Evolutionary conservation across 2,797 vertebrate genomes (phyloP), one percentile per base, ranked within the genome.

Genomic region (Pipistrellus kuhlii): DNA sequence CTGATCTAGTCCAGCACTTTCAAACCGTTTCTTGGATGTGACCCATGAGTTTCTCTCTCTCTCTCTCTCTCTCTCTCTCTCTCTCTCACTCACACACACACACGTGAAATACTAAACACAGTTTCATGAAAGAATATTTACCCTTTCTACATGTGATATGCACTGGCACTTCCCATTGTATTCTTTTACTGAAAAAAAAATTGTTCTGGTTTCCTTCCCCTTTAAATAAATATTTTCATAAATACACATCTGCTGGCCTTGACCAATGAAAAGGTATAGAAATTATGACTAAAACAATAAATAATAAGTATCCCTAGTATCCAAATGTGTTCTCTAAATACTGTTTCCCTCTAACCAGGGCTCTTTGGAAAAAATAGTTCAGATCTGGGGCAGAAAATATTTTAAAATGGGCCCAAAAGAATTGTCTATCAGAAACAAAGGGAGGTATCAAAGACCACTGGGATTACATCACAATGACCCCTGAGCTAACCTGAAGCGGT

Each of bases 191-290:
- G 85, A 23, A 80, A 72, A 71, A 41, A 66, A 38, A 69, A 48
- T 14, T 57, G 0, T 55, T 53, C 38, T 82, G 3, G 2, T 25
- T 80, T 6, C 62, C 20, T 55, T 85, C 15, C 20, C n/a, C 46
- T 62, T 80, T 83, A 66, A 90, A 30, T 76, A 76, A 85, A 21
- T 73, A 84, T 72, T 87, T 95, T 92, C 30, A 71, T 71, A 80
- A 92, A 57, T 91, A 11, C 2, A 51, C 17, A 82, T 57, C 71
- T 75, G 6, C 25, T 93, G 30, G 12, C n/a, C n/a, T 87, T 91
- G 48, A 69, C 12, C 66, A 64, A 51, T 27, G 18, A 93, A 72
- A 84, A 48, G 7, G 5, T 75, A 68, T 41, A 73, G n/a, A 87
- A 87, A 51, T 53, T 68, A 85, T 46, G 48, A 69, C 46, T 15